Percentiles rank a stretch among this genome's conserved stretches.
Evolutionary conservation across 2,888 invertebrate species (phyloP).

Genomic region (Proisotoma minuta): DNA sequence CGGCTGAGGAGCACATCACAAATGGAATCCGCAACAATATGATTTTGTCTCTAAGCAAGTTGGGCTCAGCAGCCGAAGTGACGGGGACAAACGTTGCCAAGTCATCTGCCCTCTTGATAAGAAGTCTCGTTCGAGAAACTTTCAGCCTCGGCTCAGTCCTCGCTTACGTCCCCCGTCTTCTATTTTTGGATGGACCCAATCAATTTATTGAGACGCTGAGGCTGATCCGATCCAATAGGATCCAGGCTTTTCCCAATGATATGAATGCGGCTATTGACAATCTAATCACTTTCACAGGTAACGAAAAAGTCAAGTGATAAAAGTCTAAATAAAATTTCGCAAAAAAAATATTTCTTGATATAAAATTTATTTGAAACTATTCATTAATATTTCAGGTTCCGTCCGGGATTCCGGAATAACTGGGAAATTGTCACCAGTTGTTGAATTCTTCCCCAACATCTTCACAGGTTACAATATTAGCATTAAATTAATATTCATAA

Average conservation of each 20-base stretch:
- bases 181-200: constrained; percentile 46
- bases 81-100: constrained; percentile 44
- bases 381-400: too few relatives aligned
- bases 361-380: too few relatives aligned
- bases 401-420: background rate
- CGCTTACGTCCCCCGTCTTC: constrained; percentile 46
- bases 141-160: constrained; percentile 44
- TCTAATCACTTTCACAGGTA: constrained; percentile 43
- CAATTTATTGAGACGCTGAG: constrained; percentile 46
- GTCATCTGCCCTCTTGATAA: constrained; percentile 43
- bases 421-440: background rate
- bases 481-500: too few relatives aligned
- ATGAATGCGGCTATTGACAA: constrained; percentile 45
- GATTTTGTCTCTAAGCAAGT: constrained; percentile 32
- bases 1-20: constrained; percentile 41
- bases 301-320: too few relatives aligned
- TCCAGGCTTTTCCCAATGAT: constrained; percentile 44
- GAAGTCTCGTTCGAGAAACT: constrained; percentile 41
- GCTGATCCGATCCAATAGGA: constrained; percentile 45
- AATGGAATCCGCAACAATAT: constrained; percentile 40
- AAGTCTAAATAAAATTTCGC: too few relatives aligned
- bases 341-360: too few relatives aligned
- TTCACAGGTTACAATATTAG: too few relatives aligned
- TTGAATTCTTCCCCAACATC: background rate
- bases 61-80: constrained; percentile 42